Conservation (phyloP, 2,888 invertebrate species). For the Acronicta alni region DNA sequence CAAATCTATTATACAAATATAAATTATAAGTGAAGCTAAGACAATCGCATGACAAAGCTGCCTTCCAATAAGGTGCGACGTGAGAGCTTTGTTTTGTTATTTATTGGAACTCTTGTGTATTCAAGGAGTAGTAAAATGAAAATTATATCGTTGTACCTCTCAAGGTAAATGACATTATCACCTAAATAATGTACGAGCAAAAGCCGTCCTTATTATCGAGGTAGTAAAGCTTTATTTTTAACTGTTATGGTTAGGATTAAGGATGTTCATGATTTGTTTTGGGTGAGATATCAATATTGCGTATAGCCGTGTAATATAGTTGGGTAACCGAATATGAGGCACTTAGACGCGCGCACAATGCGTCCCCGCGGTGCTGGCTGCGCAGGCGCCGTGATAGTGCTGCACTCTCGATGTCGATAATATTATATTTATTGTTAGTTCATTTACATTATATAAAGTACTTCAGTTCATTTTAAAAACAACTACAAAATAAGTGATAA, state of each 20-base stretch:
- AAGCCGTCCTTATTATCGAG: slow-evolving; percentile 42
- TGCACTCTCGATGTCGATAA: slow-evolving; percentile 53
- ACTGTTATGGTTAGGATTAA: slow-evolving; percentile 48
- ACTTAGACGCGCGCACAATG: slow-evolving; percentile 85
- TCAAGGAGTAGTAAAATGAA: slow-evolving; percentile 84
- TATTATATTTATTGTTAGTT: slow-evolving; percentile 9
- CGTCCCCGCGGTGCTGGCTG: slow-evolving; percentile 80
- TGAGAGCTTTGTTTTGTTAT: slow-evolving; percentile 81
- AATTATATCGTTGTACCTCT: slow-evolving; percentile 77
- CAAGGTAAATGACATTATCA: slow-evolving; percentile 52
- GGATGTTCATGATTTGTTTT: slow-evolving; percentile 58
- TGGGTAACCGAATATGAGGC: slow-evolving; percentile 88
- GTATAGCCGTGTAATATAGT: slow-evolving; percentile 81
- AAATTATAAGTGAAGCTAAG: slow-evolving; percentile 62
- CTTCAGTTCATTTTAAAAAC: slow-evolving; percentile 16
- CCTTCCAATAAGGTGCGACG: slow-evolving; percentile 84
- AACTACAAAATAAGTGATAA: no score
- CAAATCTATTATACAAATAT: slow-evolving; percentile 55
- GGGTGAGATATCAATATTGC: slow-evolving; percentile 78
- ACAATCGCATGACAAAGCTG: slow-evolving; percentile 80
- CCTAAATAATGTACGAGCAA: slow-evolving; percentile 29
- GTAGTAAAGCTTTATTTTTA: slow-evolving; percentile 49
- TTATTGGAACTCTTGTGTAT: slow-evolving; percentile 81
- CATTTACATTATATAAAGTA: slow-evolving; percentile 26
- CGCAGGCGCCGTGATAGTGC: slow-evolving; percentile 82